These are phyloP conservation scores for Austrolebias charrua DNA, from an alignment of 2,797 vertebrate species.

Conservation along the genomic window DNA sequence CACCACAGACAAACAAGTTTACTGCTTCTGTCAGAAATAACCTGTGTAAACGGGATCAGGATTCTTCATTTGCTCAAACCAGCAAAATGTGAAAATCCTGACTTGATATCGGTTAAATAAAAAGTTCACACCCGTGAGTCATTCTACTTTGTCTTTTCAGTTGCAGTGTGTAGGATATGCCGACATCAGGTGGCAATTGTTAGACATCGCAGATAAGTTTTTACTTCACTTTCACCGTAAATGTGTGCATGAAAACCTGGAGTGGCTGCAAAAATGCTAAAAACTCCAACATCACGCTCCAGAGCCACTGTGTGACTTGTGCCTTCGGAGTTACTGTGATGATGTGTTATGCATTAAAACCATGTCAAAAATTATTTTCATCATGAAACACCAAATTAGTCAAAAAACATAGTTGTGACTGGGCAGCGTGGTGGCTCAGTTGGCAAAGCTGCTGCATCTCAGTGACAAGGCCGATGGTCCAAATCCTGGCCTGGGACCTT, in stretches of 20 bases:
- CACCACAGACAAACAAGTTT: not conserved
- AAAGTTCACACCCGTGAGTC: not conserved
- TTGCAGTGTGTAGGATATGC: not conserved
- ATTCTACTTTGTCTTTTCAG: not conserved
- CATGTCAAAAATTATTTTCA: too few species aligned
- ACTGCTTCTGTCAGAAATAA: slow-evolving; percentile 6
- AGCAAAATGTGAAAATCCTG: not conserved
- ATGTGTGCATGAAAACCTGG: not conserved
- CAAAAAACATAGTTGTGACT: too few species aligned
- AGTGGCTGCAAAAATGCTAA: not conserved
- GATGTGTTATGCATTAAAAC: too few species aligned
- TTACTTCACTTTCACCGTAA: too few species aligned
- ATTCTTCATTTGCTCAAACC: not conserved
- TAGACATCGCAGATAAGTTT: not conserved
- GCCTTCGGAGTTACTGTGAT: too few species aligned
- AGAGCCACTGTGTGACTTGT: too few species aligned
- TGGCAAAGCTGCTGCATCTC: too few species aligned
- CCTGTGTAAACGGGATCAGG: not conserved
- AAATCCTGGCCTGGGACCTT: too few species aligned
- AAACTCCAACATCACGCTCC: too few species aligned
- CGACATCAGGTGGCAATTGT: not conserved
- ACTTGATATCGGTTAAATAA: not conserved
- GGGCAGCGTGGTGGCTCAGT: too few species aligned
- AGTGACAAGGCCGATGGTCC: too few species aligned
- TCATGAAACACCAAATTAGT: too few species aligned